These are phyloP conservation scores for Drosophila nikananu DNA, from an alignment of 1,140 invertebrate species.

Conservation along the genomic window DNA sequence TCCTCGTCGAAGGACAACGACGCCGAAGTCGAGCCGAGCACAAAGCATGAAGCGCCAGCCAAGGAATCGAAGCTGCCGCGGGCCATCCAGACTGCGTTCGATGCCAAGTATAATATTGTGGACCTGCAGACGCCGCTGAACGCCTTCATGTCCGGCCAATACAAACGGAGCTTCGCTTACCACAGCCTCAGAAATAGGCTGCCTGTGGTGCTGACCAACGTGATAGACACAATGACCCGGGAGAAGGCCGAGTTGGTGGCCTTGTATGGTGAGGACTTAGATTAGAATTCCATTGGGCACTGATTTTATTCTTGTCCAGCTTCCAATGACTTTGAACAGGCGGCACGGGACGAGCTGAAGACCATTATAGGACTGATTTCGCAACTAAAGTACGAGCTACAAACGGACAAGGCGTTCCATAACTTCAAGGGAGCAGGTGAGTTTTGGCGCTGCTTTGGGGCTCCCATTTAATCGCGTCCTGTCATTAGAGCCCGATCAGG, in stretches of 20 bases:
- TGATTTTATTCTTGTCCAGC: constrained; percentile 21
- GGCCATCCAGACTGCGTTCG: constrained; percentile 67
- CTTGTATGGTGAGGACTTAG: constrained; percentile 87
- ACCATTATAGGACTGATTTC: constrained; percentile 91
- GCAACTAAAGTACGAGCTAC: constrained; percentile 95
- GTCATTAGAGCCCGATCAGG: constrained; percentile 78
- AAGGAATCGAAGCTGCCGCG: constrained; percentile 15
- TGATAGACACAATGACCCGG: constrained; percentile 93
- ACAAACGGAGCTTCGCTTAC: constrained; percentile 92
- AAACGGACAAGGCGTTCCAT: constrained; percentile 94
- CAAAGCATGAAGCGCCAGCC: not conserved
- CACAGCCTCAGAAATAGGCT: constrained; percentile 93
- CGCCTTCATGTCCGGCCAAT: constrained; percentile 68
- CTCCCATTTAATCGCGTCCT: not conserved
- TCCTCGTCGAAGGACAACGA: constrained; percentile 4
- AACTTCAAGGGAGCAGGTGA: constrained; percentile 84
- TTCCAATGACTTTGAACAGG: constrained; percentile 78
- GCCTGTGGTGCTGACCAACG: constrained; percentile 95
- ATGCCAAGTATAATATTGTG: constrained; percentile 79
- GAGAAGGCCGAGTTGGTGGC: constrained; percentile 90
- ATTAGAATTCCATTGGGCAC: not conserved
- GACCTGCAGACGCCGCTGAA: constrained; percentile 66
- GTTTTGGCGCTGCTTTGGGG: not conserved
- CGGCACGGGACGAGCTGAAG: constrained; percentile 90
- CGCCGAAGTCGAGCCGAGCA: not conserved